Conservation (phyloP, 1,140 invertebrate genomes). For the Procambarus virginalis region DNA sequence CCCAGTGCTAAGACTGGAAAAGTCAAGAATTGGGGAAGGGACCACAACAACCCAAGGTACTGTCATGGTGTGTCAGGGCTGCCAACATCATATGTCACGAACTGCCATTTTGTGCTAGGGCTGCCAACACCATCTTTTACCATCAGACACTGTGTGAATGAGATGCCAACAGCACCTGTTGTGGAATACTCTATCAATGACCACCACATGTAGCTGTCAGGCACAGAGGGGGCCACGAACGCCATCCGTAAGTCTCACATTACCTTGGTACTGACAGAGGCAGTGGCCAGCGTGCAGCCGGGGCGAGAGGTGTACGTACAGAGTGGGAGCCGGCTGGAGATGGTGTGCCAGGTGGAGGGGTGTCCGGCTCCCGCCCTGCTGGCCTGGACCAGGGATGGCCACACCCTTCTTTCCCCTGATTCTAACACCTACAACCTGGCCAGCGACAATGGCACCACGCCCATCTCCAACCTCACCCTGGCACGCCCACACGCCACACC, state of each 20-base stretch:
- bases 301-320: conserved; percentile 40
- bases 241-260: too few relatives aligned
- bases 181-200: too few relatives aligned
- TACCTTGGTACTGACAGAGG: conserved; percentile 11
- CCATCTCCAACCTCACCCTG: conserved; percentile 18
- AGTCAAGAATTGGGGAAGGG: too few relatives aligned
- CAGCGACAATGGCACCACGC: not conserved
- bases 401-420: not conserved
- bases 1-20: too few relatives aligned
- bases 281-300: conserved; percentile 17
- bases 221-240: not conserved
- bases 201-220: too few relatives aligned
- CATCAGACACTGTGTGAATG: too few relatives aligned
- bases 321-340: conserved; percentile 42
- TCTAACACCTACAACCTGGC: conserved; percentile 10
- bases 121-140: too few relatives aligned
- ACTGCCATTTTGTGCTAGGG: too few relatives aligned
- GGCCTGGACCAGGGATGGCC: conserved; percentile 18
- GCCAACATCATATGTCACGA: too few relatives aligned
- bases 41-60: too few relatives aligned
- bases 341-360: conserved; percentile 43
- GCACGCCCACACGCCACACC: conserved; percentile 4
- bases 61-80: too few relatives aligned
- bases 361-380: conserved; percentile 38
- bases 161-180: too few relatives aligned